phyloP scores from a whole-genome alignment of 2,888 invertebrate species.

The Drosophila anomalata region DNA sequence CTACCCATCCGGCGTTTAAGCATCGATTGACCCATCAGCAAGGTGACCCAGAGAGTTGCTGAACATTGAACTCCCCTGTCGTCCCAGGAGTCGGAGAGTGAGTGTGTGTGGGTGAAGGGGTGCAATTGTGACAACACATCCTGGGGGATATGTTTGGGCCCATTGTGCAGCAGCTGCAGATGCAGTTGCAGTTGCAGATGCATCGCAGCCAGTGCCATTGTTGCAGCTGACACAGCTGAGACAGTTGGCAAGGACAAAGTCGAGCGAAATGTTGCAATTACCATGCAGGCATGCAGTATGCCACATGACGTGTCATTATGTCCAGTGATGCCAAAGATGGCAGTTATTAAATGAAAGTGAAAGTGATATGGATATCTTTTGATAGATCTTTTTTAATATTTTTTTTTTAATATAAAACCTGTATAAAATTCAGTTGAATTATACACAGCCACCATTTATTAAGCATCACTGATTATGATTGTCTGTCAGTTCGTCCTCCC shows the following conservation, averaged over 20 bases:
- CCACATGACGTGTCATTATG: constrained; percentile 48
- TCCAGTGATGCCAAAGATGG: constrained; percentile 20
- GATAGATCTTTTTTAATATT: too few species aligned
- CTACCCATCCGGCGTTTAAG: constrained; percentile 31
- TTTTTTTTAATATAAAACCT: too few species aligned
- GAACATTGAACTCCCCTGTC: constrained; percentile 5
- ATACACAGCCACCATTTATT: background rate
- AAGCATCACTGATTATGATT: constrained; percentile 29
- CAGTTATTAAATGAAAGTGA: background rate
- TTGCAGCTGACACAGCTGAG: constrained; percentile 55
- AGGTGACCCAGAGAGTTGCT: constrained; percentile 41
- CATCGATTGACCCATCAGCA: constrained; percentile 50
- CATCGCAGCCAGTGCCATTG: constrained; percentile 32
- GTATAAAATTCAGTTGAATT: background rate
- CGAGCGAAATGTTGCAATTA: constrained; percentile 73
- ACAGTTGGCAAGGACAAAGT: constrained; percentile 48
- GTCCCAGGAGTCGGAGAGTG: background rate
- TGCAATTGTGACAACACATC: constrained; percentile 48
- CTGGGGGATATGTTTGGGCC: constrained; percentile 55
- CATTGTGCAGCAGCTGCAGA: constrained; percentile 38
- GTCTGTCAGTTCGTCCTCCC: background rate
- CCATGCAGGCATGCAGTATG: constrained; percentile 65
- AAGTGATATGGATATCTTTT: too few species aligned
- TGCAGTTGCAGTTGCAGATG: constrained; percentile 28
- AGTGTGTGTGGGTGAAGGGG: constrained; percentile 2